Evolutionary conservation across 2,113 vertebrate species (phyloP).

Genomic region (Erinaceus europaeus): DNA sequence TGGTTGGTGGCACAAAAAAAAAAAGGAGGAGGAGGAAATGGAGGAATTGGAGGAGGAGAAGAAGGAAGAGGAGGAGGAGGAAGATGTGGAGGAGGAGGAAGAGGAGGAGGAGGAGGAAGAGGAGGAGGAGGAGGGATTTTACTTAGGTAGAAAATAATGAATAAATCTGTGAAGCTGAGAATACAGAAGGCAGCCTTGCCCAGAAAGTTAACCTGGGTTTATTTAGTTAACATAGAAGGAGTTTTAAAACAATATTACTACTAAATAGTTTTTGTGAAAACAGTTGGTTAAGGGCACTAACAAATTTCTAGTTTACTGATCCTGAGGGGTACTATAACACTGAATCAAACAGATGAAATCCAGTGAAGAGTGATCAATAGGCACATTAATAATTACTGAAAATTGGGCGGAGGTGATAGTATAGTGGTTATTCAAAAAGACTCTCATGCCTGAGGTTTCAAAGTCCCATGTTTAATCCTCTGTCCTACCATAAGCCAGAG

Average conservation of each 20-base stretch:
- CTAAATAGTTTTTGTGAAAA: background rate
- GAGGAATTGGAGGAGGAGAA: no score
- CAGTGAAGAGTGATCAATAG: background rate
- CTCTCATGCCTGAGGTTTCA: no score
- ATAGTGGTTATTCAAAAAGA: no score
- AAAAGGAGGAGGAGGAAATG: no score
- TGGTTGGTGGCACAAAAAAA: no score
- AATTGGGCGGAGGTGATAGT: no score
- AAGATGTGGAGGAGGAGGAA: background rate
- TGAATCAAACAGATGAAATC: background rate
- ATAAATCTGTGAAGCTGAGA: no score
- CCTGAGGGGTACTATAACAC: background rate
- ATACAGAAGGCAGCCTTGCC: no score
- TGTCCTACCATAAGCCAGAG: no score
- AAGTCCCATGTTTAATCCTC: no score
- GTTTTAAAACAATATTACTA: background rate
- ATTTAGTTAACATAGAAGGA: background rate
- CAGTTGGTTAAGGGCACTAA: background rate
- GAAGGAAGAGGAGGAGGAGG: background rate
- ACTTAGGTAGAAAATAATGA: background rate
- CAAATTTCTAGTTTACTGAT: background rate
- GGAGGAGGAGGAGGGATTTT: background rate
- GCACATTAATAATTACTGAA: background rate
- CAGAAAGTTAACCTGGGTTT: no score
- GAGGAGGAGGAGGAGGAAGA: background rate